Base-by-base conservation (phyloP, 2,888 invertebrate genomes). In the Stramonita haemastoma region DNA sequence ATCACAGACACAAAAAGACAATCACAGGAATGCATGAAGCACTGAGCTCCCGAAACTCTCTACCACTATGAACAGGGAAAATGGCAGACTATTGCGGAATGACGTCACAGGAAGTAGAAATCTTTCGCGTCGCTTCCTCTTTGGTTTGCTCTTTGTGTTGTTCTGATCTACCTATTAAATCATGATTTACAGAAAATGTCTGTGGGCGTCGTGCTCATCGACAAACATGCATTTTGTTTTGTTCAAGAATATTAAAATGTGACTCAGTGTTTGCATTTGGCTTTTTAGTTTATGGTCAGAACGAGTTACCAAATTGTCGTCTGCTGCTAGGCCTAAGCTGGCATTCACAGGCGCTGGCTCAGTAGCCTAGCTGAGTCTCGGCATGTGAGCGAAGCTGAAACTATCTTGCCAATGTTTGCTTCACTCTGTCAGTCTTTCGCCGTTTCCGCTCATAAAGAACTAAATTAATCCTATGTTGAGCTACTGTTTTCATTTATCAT, bases 51-150 rank as follows among this genome's bases (percentile, higher is more conserved):
- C 56, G 46, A 84, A n/a, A 11, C 26, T 29, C 36, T 70, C 77
- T 89, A 32, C 66, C 22, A 46, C 46, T 46, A 46, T 26, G 79
- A 79, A 17, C 32, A 46, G 66, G 56, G 79, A 88, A 89, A 89
- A 89, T 89, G 89, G 89, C 89, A 89, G 89, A 85, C 88, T 88
- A 88, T 34, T 60, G 46, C 81, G 32, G 34, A 15, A 29, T 89
- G 89, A 89, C 89, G 89, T 89, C 89, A 89, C 85, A 89, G 89
- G 89, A 89, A 89, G 89, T 89, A 56, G 89, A 85, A 73, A 26
- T 73, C 85, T 84, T 84, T 84, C 85, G 89, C 85, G 89, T 84
- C 85, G 85, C 29, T 66, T 83, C 29, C 36, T 17, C 15, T 34
- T 34, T 32, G 22, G 22, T 60, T 86, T 60, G 32, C 26, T 34